phyloP scores from a whole-genome alignment of 2,888 invertebrate genomes.

The Fabriciana adippe region DNA sequence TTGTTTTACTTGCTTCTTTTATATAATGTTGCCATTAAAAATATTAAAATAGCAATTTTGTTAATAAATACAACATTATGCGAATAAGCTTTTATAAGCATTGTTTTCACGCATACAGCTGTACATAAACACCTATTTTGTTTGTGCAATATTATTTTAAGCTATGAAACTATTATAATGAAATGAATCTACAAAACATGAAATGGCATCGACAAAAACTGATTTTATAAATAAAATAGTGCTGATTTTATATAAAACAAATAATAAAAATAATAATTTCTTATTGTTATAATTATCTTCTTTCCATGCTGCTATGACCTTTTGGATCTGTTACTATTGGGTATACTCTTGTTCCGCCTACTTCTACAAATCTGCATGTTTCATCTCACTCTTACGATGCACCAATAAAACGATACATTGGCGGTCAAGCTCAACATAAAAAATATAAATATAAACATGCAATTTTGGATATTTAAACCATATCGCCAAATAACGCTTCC shows the following conservation, averaged over 20 bases:
- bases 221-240: not conserved
- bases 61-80: too few species aligned
- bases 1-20: too few species aligned
- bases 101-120: too few species aligned
- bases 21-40: too few species aligned
- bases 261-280: slow-evolving; percentile 45
- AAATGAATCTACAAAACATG: too few species aligned
- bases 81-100: too few species aligned
- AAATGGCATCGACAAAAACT: too few species aligned
- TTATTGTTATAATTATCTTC: slow-evolving; percentile 75
- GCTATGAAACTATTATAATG: too few species aligned
- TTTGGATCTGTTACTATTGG: slow-evolving; percentile 76
- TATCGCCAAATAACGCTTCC: slow-evolving; percentile 57
- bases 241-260: slow-evolving; percentile 26
- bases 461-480: slow-evolving; percentile 69
- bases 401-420: slow-evolving; percentile 73
- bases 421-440: slow-evolving; percentile 78
- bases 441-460: slow-evolving; percentile 79
- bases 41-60: too few species aligned
- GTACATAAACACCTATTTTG: too few species aligned
- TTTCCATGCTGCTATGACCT: slow-evolving; percentile 78
- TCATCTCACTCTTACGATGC: slow-evolving; percentile 54
- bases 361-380: slow-evolving; percentile 59
- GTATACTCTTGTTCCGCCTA: slow-evolving; percentile 61
- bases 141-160: too few species aligned